Conservation (phyloP, 2,113 vertebrate genomes). For the Centropus bengalensis region DNA sequence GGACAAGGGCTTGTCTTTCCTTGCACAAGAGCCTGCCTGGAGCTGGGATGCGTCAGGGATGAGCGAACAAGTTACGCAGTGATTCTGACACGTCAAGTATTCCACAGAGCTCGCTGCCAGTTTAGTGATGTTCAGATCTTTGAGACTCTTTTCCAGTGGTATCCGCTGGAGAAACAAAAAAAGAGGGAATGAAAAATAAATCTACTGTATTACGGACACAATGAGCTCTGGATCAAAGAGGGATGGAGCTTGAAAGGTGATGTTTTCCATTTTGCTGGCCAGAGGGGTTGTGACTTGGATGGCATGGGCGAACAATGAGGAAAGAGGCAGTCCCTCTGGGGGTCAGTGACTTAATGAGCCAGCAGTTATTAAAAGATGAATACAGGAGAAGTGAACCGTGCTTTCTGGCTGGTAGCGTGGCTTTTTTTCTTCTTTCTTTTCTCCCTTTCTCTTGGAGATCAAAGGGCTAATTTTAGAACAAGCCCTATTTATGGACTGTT, state of each 20-base stretch:
- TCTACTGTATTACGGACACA: conserved; percentile 60
- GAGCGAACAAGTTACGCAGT: background rate
- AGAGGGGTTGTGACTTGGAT: conserved; percentile 57
- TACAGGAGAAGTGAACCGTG: conserved; percentile 59
- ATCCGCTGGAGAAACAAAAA: conserved; percentile 32
- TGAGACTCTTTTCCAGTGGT: conserved; percentile 53
- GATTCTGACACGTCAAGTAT: conserved; percentile 21
- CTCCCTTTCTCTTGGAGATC: conserved; percentile 24
- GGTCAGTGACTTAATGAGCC: conserved; percentile 56
- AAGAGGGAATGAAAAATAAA: conserved; percentile 59
- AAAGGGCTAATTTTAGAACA: conserved; percentile 66
- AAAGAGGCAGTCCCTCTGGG: conserved; percentile 53
- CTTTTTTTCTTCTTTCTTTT: conserved; percentile 43
- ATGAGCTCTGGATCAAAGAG: conserved; percentile 63
- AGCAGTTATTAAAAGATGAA: conserved; percentile 64
- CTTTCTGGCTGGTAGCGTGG: conserved; percentile 7
- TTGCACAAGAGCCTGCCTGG: background rate
- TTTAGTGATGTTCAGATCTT: background rate
- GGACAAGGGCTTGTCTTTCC: conserved; percentile 16
- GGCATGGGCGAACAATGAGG: conserved; percentile 53
- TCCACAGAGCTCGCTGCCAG: conserved; percentile 26
- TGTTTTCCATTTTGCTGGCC: conserved; percentile 63
- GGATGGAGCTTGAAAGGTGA: conserved; percentile 62
- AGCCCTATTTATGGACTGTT: conserved; percentile 46
- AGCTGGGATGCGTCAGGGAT: background rate